Percentiles rank a stretch among this genome's conserved stretches.
phyloP scores from a whole-genome alignment of 2,113 vertebrate genomes.

The Microcebus jonahi region DNA sequence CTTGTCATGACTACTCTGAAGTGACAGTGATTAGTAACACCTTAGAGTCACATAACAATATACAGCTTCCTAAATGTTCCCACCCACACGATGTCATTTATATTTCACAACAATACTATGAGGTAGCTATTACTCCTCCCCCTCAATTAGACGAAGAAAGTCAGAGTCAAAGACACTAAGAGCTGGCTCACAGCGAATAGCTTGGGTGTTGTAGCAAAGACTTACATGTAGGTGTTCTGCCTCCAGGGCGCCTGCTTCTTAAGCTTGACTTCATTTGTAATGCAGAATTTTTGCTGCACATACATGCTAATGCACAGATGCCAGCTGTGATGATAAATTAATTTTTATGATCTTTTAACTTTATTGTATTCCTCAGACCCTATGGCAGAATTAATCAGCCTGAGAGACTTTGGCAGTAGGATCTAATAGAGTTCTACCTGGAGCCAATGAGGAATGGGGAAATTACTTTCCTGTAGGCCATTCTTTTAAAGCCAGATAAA shows the following conservation, averaged over 20 bases:
- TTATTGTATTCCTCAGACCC: background rate
- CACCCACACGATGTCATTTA: conserved; percentile 20
- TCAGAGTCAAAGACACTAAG: background rate
- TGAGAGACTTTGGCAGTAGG: background rate
- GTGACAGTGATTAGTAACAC: conserved; percentile 35
- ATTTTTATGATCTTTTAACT: background rate
- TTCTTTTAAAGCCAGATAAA: background rate
- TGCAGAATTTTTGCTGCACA: background rate
- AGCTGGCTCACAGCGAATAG: background rate
- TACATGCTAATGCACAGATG: background rate
- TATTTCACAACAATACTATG: conserved; percentile 17
- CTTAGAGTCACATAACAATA: background rate
- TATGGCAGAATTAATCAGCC: background rate
- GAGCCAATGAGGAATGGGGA: background rate
- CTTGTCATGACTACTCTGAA: background rate
- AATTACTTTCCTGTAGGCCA: background rate
- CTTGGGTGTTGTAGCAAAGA: background rate
- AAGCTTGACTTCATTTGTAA: background rate
- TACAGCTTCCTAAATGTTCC: conserved; percentile 16
- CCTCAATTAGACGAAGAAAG: background rate
- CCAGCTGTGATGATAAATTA: background rate
- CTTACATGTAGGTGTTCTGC: background rate
- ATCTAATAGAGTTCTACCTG: background rate
- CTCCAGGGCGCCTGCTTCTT: background rate
- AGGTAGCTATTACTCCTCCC: background rate